Evolutionary conservation across 2,888 invertebrate species (phyloP).

Genomic region (Amitus sp.): DNA sequence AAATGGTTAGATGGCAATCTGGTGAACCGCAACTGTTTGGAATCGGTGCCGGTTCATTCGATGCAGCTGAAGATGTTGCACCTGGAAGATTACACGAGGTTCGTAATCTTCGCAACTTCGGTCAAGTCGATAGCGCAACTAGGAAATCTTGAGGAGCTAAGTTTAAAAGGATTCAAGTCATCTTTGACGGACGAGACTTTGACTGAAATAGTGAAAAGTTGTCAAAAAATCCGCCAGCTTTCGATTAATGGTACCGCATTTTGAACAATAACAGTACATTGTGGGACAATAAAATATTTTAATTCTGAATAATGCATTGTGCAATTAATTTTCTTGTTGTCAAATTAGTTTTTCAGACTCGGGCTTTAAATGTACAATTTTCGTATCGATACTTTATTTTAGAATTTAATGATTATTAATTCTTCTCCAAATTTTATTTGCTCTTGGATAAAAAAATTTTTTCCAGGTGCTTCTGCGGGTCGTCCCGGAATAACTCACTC

Average conservation of each 20-base stretch:
- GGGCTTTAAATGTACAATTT: too few relatives aligned
- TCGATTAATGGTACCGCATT: slow-evolving; percentile 17
- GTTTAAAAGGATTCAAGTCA: slow-evolving; percentile 23
- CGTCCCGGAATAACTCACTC: not conserved
- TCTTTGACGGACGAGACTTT: slow-evolving; percentile 17
- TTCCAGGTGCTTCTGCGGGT: not conserved
- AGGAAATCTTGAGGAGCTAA: slow-evolving; percentile 16
- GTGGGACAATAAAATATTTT: too few relatives aligned
- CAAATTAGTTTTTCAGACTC: too few relatives aligned
- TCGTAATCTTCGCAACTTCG: slow-evolving; percentile 11
- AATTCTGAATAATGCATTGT: too few relatives aligned
- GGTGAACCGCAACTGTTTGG: slow-evolving; percentile 10
- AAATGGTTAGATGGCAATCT: slow-evolving; percentile 27
- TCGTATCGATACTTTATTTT: too few relatives aligned
- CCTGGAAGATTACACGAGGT: slow-evolving; percentile 18
- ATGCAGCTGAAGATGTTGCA: slow-evolving; percentile 21
- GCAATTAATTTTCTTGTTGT: too few relatives aligned
- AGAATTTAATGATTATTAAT: too few relatives aligned
- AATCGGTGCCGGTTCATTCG: slow-evolving; percentile 10
- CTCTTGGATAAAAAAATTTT: too few relatives aligned
- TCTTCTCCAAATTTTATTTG: too few relatives aligned
- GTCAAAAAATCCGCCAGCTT: slow-evolving; percentile 21
- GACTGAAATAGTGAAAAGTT: slow-evolving; percentile 17
- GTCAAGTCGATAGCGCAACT: slow-evolving; percentile 3
- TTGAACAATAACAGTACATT: too few relatives aligned